phyloP scores from a whole-genome alignment of 2,797 vertebrate genomes.

The Acanthurus tractus region DNA sequence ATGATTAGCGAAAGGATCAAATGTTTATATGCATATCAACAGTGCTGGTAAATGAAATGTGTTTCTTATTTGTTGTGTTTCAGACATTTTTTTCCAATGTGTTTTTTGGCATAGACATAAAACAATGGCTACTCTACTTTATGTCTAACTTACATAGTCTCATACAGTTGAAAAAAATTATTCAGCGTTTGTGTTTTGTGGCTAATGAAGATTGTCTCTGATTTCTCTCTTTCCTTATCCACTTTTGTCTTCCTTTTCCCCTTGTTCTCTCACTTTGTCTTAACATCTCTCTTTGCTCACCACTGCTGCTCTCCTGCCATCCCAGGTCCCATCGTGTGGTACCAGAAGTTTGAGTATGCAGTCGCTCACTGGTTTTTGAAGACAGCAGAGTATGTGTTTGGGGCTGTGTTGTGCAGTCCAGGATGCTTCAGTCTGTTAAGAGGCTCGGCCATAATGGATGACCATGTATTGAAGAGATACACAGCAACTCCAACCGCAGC shows the following conservation, averaged over 20 bases:
- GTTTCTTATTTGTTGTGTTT: too few relatives aligned
- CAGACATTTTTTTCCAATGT: too few relatives aligned
- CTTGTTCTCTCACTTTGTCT: background rate
- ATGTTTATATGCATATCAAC: too few relatives aligned
- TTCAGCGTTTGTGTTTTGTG: background rate
- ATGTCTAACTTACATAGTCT: too few relatives aligned
- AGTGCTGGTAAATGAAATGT: too few relatives aligned
- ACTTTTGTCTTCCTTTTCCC: background rate
- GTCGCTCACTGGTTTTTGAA: constrained; percentile 91
- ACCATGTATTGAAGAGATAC: constrained; percentile 88
- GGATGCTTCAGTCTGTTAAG: constrained; percentile 90
- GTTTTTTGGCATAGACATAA: too few relatives aligned
- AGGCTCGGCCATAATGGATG: constrained; percentile 88
- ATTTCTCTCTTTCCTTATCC: background rate
- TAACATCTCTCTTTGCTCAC: background rate
- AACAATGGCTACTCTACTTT: too few relatives aligned
- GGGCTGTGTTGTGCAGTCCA: constrained; percentile 88
- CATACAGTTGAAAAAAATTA: too few relatives aligned
- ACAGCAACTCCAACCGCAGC: constrained; percentile 85
- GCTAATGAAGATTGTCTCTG: background rate
- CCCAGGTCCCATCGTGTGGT: constrained; percentile 90
- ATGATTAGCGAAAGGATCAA: too few relatives aligned
- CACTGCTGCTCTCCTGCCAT: background rate
- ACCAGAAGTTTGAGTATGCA: constrained; percentile 91
- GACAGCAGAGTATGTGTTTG: constrained; percentile 89